phyloP scores from a whole-genome alignment of 2,888 invertebrate species.

The Sinelater perroti region DNA sequence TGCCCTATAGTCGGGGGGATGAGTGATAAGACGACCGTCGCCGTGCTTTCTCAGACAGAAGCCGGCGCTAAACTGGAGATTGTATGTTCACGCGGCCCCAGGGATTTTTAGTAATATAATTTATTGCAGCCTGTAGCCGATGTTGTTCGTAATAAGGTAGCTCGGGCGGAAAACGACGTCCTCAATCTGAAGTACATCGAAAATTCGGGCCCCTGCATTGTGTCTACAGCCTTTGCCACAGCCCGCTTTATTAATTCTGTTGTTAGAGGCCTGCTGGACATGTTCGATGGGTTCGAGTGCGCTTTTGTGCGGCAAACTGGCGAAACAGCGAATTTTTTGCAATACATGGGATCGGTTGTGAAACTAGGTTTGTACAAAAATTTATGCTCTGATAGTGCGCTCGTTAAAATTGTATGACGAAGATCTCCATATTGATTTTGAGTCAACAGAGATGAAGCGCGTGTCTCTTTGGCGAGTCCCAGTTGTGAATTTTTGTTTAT shows the following conservation, averaged over 20 bases:
- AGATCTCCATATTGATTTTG: too few relatives aligned
- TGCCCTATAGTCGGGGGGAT: constrained; percentile 56
- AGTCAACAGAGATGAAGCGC: too few relatives aligned
- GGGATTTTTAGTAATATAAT: not conserved
- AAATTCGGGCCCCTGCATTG: constrained; percentile 46
- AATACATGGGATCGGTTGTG: constrained; percentile 56
- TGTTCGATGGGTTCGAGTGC: constrained; percentile 53
- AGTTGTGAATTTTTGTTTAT: not conserved
- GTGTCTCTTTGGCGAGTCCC: not conserved
- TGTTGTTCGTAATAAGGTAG: constrained; percentile 47
- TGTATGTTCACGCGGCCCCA: too few relatives aligned
- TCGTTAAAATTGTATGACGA: too few relatives aligned
- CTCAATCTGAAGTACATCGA: constrained; percentile 47
- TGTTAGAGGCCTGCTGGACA: constrained; percentile 51
- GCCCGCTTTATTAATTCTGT: constrained; percentile 54
- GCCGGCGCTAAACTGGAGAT: constrained; percentile 35
- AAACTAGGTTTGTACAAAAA: constrained; percentile 50
- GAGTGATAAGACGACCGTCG: constrained; percentile 50
- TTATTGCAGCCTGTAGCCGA: constrained; percentile 33
- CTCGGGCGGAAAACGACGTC: constrained; percentile 49
- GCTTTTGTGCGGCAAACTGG: constrained; percentile 57
- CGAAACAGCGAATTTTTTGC: constrained; percentile 54
- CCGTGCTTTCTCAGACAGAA: constrained; percentile 54
- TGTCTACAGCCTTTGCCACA: constrained; percentile 52
- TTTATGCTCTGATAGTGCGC: too few relatives aligned